phyloP scores from a whole-genome alignment of 2,888 invertebrate genomes.

The Xiphydria camelus region DNA sequence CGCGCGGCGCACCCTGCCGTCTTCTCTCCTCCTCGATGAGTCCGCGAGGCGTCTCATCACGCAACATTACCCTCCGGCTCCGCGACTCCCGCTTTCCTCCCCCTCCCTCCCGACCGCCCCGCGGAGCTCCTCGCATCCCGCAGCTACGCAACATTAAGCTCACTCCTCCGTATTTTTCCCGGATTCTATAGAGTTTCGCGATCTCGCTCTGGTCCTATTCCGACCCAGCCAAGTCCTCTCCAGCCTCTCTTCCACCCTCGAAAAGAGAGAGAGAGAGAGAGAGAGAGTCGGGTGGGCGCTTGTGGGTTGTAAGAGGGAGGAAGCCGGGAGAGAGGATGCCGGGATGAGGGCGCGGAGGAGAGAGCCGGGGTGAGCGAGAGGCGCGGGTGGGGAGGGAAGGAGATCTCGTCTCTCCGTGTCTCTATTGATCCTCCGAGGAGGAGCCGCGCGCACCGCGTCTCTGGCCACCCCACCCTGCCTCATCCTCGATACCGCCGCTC shows the following conservation, averaged over 20 bases:
- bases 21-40: slow-evolving; percentile 41
- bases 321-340: not conserved
- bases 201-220: slow-evolving; percentile 6
- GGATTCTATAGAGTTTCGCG: slow-evolving; percentile 29
- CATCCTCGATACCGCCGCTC: slow-evolving; percentile 42
- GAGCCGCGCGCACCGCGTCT: slow-evolving; percentile 56
- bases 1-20: too few relatives aligned
- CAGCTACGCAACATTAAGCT: slow-evolving; percentile 49
- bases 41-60: slow-evolving; percentile 56
- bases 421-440: slow-evolving; percentile 57
- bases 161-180: slow-evolving; percentile 42
- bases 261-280: slow-evolving; percentile 29
- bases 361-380: slow-evolving; percentile 26
- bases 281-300: slow-evolving; percentile 24
- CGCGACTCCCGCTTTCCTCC: slow-evolving; percentile 24
- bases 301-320: not conserved
- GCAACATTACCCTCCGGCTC: slow-evolving; percentile 53
- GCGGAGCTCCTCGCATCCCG: slow-evolving; percentile 38
- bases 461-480: slow-evolving; percentile 43
- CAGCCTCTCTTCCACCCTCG: not conserved
- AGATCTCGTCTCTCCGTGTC: slow-evolving; percentile 58
- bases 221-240: slow-evolving; percentile 1
- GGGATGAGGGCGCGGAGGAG: slow-evolving; percentile 27
- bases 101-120: not conserved
- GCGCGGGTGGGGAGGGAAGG: slow-evolving; percentile 38